Evolutionary conservation across 2,888 invertebrate species (phyloP).

Genomic region (Lobophora halterata): DNA sequence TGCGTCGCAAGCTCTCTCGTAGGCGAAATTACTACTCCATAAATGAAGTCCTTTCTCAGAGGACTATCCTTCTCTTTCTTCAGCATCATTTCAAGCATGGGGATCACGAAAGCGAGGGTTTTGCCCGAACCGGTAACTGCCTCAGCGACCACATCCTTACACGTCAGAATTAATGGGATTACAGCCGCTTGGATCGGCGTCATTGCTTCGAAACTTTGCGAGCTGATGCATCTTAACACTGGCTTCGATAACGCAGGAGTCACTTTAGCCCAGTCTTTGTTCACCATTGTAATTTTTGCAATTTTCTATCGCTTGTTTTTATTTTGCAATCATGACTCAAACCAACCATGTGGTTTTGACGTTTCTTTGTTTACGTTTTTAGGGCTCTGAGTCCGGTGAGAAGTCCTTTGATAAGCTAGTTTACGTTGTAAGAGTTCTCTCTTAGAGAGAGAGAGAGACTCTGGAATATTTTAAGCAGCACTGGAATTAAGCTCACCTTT

Average conservation of each 20-base stretch:
- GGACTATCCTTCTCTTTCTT: constrained; percentile 81
- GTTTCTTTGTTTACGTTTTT: constrained; percentile 26
- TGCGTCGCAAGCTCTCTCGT: constrained; percentile 97
- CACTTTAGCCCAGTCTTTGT: constrained; percentile 66
- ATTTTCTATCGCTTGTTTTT: constrained; percentile 4
- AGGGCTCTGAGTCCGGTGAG: too few relatives aligned
- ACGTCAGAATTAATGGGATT: constrained; percentile 92
- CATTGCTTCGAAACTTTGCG: constrained; percentile 77
- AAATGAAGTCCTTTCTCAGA: constrained; percentile 88
- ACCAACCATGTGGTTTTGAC: constrained; percentile 39
- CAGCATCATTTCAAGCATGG: constrained; percentile 91
- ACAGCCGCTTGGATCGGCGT: constrained; percentile 90
- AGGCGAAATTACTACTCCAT: constrained; percentile 95
- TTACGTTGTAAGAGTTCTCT: too few relatives aligned
- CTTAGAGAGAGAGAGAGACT: too few relatives aligned
- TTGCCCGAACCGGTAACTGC: constrained; percentile 99
- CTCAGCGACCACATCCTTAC: constrained; percentile 98
- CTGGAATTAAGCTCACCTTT: too few relatives aligned
- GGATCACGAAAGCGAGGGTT: constrained; percentile 97
- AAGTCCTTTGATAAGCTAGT: too few relatives aligned
- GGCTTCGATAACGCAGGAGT: constrained; percentile 69
- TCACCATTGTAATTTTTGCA: constrained; percentile 50
- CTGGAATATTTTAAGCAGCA: too few relatives aligned
- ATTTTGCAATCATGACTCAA: constrained; percentile 1
- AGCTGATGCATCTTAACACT: constrained; percentile 72